Conservation (phyloP, 2,113 vertebrate species). For the Xiphorhynchus elegans region DNA sequence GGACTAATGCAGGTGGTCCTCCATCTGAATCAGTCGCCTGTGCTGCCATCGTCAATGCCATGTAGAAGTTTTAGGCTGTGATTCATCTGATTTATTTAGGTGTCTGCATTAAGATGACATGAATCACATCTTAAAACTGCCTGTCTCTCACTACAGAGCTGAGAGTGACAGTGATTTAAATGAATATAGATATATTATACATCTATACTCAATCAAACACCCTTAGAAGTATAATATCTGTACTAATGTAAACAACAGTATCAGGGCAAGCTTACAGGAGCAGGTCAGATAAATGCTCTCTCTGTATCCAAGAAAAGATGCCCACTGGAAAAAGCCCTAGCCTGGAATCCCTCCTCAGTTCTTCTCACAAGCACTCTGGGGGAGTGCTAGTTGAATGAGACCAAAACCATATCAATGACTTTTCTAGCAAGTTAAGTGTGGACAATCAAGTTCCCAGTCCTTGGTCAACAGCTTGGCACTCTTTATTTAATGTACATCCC, state of each 20-base stretch:
- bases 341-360: background rate
- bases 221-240: background rate
- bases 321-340: background rate
- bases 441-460: background rate
- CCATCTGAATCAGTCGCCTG: background rate
- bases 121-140: background rate
- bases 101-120: background rate
- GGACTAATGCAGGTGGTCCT: background rate
- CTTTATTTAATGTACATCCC: background rate
- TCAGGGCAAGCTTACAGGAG: background rate
- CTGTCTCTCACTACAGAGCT: background rate
- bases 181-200: background rate
- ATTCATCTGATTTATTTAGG: background rate
- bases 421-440: background rate
- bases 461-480: fast-evolving
- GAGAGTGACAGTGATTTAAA: background rate
- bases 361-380: background rate
- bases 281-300: background rate
- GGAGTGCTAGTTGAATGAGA: background rate
- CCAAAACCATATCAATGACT: background rate
- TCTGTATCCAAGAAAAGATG: background rate
- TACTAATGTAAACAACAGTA: background rate
- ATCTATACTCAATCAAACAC: background rate
- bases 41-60: background rate
- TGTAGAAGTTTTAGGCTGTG: background rate